Evolutionary conservation across 2,113 vertebrate species (phyloP).

Genomic region (Apteryx mantelli): DNA sequence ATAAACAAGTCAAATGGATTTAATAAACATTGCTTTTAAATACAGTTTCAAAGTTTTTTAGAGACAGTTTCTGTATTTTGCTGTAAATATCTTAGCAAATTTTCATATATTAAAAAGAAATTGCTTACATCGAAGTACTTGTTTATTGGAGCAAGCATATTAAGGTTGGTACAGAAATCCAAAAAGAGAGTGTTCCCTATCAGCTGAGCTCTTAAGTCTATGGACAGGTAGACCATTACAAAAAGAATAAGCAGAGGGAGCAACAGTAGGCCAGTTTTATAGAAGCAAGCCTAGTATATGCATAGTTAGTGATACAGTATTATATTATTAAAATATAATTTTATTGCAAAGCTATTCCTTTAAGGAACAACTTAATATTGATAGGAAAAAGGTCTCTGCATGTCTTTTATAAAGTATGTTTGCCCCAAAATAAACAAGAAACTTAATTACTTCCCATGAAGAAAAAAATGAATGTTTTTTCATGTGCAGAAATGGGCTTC

Average conservation of each 20-base stretch:
- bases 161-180: neutral
- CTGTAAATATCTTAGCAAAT: neutral
- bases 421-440: neutral
- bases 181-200: neutral
- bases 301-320: neutral
- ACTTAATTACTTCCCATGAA: neutral
- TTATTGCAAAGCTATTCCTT: neutral
- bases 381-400: neutral
- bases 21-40: neutral
- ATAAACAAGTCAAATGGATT: neutral
- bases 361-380: neutral
- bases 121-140: neutral
- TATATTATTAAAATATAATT: neutral
- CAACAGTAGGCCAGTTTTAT: neutral
- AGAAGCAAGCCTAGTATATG: neutral
- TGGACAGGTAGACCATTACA: neutral
- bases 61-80: neutral
- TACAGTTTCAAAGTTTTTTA: neutral
- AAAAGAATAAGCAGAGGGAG: neutral
- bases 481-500: neutral
- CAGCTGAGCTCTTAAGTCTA: neutral
- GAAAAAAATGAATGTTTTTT: neutral
- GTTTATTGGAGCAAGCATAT: neutral
- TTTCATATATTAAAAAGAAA: neutral
- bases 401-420: neutral